Conservation (phyloP, 2,888 invertebrate species). For the Drosophila kambysellisi region DNA sequence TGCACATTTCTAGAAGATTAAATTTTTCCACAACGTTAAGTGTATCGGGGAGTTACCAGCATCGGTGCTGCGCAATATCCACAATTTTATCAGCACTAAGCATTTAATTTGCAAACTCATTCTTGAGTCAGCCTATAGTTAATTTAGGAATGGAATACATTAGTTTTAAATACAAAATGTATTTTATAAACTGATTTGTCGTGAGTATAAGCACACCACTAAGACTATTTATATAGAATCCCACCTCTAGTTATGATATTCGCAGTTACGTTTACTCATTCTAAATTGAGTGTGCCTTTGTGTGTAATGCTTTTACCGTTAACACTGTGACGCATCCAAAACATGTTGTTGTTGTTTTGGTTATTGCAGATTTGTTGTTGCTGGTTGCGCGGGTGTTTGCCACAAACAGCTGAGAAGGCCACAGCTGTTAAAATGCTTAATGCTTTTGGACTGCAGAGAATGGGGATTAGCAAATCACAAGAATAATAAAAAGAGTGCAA, state of each 20-base stretch:
- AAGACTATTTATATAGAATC: not conserved
- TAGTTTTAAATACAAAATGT: not conserved
- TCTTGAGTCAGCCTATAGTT: not conserved
- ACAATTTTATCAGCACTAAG: not conserved
- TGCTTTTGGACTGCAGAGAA: slow-evolving; percentile 15
- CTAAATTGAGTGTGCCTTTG: slow-evolving; percentile 23
- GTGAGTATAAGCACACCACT: not conserved
- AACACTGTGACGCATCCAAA: slow-evolving; percentile 50
- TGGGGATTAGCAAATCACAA: slow-evolving; percentile 34
- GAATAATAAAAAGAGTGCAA: slow-evolving; percentile 39
- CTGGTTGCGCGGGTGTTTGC: slow-evolving; percentile 11
- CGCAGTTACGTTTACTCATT: slow-evolving; percentile 1
- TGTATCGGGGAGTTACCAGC: not conserved
- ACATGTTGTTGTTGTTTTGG: slow-evolving; percentile 5
- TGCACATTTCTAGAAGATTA: not conserved
- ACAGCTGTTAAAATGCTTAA: slow-evolving; percentile 33
- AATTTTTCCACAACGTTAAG: not conserved
- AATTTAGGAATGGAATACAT: not conserved
- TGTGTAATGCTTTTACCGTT: slow-evolving; percentile 42
- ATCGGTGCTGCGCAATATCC: not conserved
- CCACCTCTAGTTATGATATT: slow-evolving; percentile 33
- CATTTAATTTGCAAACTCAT: too few species aligned
- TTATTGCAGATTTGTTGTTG: slow-evolving; percentile 11
- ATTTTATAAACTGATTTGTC: not conserved
- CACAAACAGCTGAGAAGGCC: slow-evolving; percentile 51